Conservation (phyloP, 2,113 vertebrate species). For the Tragulus kanchil region DNA sequence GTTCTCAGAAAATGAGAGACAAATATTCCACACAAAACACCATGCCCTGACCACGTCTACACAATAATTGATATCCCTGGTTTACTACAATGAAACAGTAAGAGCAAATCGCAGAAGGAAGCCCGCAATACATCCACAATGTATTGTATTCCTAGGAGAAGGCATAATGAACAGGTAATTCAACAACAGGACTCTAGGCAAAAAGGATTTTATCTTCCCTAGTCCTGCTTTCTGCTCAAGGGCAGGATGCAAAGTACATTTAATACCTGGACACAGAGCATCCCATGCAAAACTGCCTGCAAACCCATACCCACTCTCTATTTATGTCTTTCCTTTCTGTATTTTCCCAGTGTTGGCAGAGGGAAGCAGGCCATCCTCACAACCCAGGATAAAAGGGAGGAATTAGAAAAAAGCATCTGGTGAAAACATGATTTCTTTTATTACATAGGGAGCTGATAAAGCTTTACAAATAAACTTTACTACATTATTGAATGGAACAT, state of each 20-base stretch:
- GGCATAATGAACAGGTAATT: background rate
- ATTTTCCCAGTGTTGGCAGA: background rate
- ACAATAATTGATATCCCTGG: background rate
- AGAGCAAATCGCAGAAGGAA: background rate
- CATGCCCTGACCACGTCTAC: background rate
- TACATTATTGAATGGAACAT: constrained; percentile 6
- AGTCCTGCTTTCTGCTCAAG: background rate
- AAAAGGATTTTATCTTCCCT: background rate
- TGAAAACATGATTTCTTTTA: background rate
- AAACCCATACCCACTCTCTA: background rate
- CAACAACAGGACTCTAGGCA: background rate
- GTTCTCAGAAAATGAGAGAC: background rate
- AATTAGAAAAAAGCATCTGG: constrained; percentile 1
- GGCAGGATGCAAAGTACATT: background rate
- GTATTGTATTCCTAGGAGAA: background rate
- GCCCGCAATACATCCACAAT: too few relatives aligned
- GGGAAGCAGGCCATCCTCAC: background rate
- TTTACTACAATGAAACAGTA: background rate
- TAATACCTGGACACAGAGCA: background rate
- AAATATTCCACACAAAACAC: background rate
- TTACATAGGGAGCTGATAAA: background rate
- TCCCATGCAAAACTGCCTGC: background rate
- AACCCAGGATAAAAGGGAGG: background rate
- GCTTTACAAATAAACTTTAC: background rate
- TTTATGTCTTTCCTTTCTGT: background rate